Base-by-base conservation (phyloP, 2,113 vertebrate genomes). In the Chelonoidis abingdonii region DNA sequence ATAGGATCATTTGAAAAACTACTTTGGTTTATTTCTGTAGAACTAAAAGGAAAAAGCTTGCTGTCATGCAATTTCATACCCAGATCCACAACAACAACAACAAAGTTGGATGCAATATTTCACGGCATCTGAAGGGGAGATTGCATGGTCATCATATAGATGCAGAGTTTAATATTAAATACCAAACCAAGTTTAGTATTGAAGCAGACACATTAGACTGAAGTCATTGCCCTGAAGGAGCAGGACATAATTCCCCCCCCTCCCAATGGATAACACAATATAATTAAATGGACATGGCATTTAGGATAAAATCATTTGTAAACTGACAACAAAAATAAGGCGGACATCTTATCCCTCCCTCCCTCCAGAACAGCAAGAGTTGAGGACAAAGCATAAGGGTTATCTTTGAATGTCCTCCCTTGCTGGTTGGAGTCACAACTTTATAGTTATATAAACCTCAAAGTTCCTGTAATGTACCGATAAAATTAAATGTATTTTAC, bases 381-480 rank as follows among this genome's bases (percentile, higher is more conserved):
- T 85, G 89, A 83, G 49, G 84, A n/a, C 13, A 29, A 24, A 0
- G 3, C 93, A 50, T 86, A 62, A 75, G 1, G 4, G 2, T n/a
- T 89, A 44, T 31, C 84, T 54, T 53, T 83, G 49, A 29, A 59
- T 29, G 82, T 87, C 13, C 53, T 87, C 29, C 72, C 50, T n/a
- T 59, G 21, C 22, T 69, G 49, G 10, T 85, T 85, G 56, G 4
- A 38, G 53, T 83, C 25, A 79, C 41, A 80, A n/a, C 10, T 57
- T 79, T 84, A 21, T 90, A 94, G 47, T 54, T 89, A 85, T 91
- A 65, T 75, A 92, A 82, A 83, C 31, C 80, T 80, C 89, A n/a
- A 50, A 54, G 53, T 85, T 92, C 86, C 86, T 76, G 76, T 38
- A 85, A 65, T 76, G n/a, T 50, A 83, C 53, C 65, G 9, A 80